A percentile compares a stretch with the other conserved stretches of the same genome.
Conservation (phyloP, 1,140 invertebrate species). For the Pseudachorutes palmiensis region DNA sequence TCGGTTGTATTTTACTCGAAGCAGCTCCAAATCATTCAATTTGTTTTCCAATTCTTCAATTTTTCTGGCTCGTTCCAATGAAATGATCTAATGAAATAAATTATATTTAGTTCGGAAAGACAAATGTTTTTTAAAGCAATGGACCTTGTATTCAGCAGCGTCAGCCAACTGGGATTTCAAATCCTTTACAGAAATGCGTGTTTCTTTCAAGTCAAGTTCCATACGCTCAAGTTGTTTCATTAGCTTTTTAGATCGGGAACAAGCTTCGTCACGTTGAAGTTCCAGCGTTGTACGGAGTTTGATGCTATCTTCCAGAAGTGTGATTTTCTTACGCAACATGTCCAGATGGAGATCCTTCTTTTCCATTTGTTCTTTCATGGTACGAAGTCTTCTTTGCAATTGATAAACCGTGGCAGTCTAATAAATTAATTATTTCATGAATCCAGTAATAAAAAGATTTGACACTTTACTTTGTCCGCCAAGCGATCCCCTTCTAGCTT, state of each 20-base stretch:
- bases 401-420: conserved; percentile 76
- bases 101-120: background rate
- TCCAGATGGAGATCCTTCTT: conserved; percentile 84
- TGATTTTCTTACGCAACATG: conserved; percentile 70
- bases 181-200: conserved; percentile 61
- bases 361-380: conserved; percentile 76
- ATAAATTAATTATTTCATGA: conserved; percentile 32
- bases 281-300: conserved; percentile 35
- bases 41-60: conserved; percentile 71
- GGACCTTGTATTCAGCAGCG: conserved; percentile 71
- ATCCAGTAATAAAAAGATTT: background rate
- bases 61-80: conserved; percentile 68
- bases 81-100: conserved; percentile 56
- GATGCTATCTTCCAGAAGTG: conserved; percentile 63
- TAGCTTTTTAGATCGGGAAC: conserved; percentile 57
- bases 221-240: conserved; percentile 66
- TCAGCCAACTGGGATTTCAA: conserved; percentile 68
- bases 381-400: conserved; percentile 67
- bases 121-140: background rate
- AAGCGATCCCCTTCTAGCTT: conserved; percentile 67
- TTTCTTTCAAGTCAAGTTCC: conserved; percentile 61
- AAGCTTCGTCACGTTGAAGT: conserved; percentile 36
- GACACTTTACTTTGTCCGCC: conserved; percentile 58
- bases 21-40: conserved; percentile 61
- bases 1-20: conserved; percentile 58